A percentile compares a stretch with the other conserved stretches of the same genome.
These are phyloP conservation scores for Chaunax sp. DNA, from an alignment of 2,797 vertebrate species.

Conservation along the genomic window DNA sequence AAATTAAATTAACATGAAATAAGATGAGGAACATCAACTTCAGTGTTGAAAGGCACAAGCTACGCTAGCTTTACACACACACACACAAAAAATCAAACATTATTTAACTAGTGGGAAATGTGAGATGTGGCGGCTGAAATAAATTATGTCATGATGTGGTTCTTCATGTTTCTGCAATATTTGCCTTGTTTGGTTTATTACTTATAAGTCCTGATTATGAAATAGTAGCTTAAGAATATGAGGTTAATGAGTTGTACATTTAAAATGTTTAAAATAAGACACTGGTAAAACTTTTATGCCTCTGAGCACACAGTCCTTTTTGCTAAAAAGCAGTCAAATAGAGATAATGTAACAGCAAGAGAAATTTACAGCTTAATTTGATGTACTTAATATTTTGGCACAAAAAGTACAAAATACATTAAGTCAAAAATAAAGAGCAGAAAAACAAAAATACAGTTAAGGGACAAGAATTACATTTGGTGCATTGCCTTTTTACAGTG, in stretches of 20 bases:
- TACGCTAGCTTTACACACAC: conserved; percentile 15
- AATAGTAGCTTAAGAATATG: conserved; percentile 17
- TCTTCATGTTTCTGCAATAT: conserved; percentile 21
- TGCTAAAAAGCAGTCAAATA: conserved; percentile 27
- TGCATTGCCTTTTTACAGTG: conserved; percentile 56
- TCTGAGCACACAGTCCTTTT: conserved; percentile 79
- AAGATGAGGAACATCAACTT: not conserved
- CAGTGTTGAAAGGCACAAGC: conserved; percentile 70
- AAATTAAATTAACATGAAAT: conserved; percentile 10
- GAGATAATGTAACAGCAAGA: conserved; percentile 27
- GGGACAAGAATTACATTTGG: not conserved
- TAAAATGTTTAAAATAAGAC: conserved; percentile 36
- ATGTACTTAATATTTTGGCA: conserved; percentile 23
- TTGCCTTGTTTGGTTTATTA: conserved; percentile 10
- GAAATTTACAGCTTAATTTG: conserved; percentile 14
- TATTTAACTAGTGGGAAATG: conserved; percentile 2
- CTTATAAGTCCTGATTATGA: conserved; percentile 15
- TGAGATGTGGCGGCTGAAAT: conserved; percentile 18
- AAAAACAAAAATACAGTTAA: conserved; percentile 40
- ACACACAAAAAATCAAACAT: not conserved
- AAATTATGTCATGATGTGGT: conserved; percentile 19
- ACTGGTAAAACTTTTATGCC: conserved; percentile 42
- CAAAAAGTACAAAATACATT: conserved; percentile 11
- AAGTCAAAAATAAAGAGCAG: conserved; percentile 7
- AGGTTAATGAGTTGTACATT: conserved; percentile 7